Conservation (phyloP, 2,113 vertebrate genomes). For the Panthera uncia region DNA sequence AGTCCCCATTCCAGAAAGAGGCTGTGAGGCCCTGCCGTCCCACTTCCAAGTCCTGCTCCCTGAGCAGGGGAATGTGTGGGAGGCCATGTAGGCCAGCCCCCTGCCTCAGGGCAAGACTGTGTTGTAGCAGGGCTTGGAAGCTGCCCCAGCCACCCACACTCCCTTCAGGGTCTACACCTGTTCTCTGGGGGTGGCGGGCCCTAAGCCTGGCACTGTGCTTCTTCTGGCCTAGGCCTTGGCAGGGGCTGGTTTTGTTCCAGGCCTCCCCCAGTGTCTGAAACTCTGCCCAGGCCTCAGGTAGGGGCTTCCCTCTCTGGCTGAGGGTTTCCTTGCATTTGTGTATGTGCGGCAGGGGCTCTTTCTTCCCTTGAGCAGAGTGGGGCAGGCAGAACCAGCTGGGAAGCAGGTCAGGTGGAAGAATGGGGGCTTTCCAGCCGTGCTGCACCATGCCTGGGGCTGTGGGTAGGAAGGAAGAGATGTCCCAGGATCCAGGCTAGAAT, state of each 20-base stretch:
- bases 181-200: not conserved
- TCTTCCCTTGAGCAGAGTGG: not conserved
- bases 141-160: not conserved
- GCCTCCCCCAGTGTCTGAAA: not conserved
- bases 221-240: not conserved
- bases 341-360: not conserved
- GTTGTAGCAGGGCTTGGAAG: not conserved
- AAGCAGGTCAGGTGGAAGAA: not conserved
- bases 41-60: not conserved
- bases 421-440: not conserved
- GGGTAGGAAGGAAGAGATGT: not conserved
- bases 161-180: slow-evolving; percentile 49
- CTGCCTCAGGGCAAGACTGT: slow-evolving; percentile 27
- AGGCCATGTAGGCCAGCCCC: slow-evolving; percentile 65
- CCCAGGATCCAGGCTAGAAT: not conserved
- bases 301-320: not conserved
- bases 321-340: not conserved
- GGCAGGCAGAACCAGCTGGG: not conserved
- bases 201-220: not conserved
- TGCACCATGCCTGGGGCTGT: not conserved
- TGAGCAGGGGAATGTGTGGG: slow-evolving; percentile 15
- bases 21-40: not conserved
- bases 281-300: not conserved
- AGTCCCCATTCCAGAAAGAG: not conserved
- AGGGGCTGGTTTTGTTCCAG: not conserved